Evolutionary conservation across 2,797 vertebrate genomes (phyloP).

Genomic region (Megalops cyprinoides): DNA sequence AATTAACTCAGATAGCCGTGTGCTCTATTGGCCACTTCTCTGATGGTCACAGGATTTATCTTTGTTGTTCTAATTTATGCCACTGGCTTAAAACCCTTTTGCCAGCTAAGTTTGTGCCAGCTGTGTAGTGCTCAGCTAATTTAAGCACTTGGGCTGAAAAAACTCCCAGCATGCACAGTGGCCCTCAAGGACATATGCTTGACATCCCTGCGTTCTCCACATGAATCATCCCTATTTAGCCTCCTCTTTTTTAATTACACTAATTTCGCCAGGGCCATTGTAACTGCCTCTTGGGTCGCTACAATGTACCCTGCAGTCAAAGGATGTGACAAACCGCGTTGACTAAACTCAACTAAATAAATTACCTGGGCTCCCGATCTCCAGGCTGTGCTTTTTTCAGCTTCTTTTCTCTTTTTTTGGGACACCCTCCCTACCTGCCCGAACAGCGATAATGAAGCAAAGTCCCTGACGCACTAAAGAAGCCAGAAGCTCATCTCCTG

Average conservation of each 20-base stretch:
- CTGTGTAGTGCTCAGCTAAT: background rate
- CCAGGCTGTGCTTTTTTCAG: too few relatives aligned
- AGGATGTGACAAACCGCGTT: background rate
- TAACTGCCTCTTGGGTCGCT: background rate
- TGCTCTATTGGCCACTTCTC: too few relatives aligned
- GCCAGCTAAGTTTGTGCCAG: too few relatives aligned
- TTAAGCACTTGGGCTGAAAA: background rate
- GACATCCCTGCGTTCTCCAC: background rate
- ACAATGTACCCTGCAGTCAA: background rate
- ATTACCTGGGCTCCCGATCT: background rate
- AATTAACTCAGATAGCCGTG: background rate
- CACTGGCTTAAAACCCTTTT: too few relatives aligned
- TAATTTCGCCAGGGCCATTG: slow-evolving; percentile 23
- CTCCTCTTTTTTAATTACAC: slow-evolving; percentile 21
- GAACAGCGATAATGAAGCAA: too few relatives aligned
- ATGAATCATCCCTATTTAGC: slow-evolving; percentile 23
- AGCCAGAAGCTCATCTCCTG: too few relatives aligned
- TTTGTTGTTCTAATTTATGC: too few relatives aligned
- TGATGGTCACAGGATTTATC: too few relatives aligned
- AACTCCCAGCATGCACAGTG: background rate
- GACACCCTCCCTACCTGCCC: too few relatives aligned
- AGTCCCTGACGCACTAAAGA: too few relatives aligned
- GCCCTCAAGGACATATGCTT: background rate
- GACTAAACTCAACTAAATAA: background rate
- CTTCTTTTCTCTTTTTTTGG: too few relatives aligned